Percentiles rank a stretch among this genome's conserved stretches.
Conservation (phyloP, 1,140 invertebrate species). For the Tetramorium simillimum region DNA sequence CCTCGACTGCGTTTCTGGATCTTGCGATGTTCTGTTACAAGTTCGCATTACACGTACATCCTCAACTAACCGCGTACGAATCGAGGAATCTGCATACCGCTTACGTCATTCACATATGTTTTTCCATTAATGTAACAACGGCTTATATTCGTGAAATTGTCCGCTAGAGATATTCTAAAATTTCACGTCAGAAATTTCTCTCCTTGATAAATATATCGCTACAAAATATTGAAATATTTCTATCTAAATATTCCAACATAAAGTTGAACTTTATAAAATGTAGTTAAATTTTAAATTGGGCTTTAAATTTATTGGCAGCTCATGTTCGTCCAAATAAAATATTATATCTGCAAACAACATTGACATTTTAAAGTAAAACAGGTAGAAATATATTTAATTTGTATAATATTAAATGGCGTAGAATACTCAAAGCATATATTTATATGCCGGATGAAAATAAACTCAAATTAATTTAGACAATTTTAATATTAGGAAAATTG, state of each 20-base stretch:
- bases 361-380: not conserved
- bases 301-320: not conserved
- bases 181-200: not conserved
- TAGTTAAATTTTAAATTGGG: not conserved
- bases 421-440: not conserved
- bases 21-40: slow-evolving; percentile 13
- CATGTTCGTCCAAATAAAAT: not conserved
- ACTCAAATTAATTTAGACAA: not conserved
- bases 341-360: not conserved
- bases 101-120: not conserved
- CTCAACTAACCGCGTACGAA: not conserved
- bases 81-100: not conserved
- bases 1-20: slow-evolving; percentile 7
- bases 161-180: not conserved
- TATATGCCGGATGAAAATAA: not conserved
- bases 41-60: not conserved
- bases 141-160: not conserved
- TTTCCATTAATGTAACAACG: not conserved
- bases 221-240: not conserved
- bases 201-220: not conserved
- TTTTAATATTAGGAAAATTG: not conserved
- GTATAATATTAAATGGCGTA: not conserved
- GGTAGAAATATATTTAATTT: not conserved
- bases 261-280: not conserved
- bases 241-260: not conserved